phyloP scores from a whole-genome alignment of 1,140 invertebrate species.

The Magallana angulata region DNA sequence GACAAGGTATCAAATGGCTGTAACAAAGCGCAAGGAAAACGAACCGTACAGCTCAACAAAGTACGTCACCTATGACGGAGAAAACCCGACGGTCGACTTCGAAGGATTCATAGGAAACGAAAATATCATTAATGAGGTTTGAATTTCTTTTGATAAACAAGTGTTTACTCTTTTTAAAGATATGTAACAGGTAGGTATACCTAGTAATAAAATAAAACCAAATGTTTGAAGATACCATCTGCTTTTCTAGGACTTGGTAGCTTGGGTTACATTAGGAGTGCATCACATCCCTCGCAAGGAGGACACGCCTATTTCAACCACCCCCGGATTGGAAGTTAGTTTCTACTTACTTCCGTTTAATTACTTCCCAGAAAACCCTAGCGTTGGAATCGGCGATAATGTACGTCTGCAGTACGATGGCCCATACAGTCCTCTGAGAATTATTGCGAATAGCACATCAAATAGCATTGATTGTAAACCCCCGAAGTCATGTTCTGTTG shows the following conservation, averaged over 20 bases:
- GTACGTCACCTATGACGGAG: slow-evolving; percentile 58
- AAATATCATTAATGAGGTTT: slow-evolving; percentile 60
- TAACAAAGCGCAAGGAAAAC: slow-evolving; percentile 68
- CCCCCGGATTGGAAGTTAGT: slow-evolving; percentile 55
- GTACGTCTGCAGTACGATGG: slow-evolving; percentile 38
- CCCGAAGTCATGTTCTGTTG: background rate
- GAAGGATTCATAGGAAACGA: slow-evolving; percentile 63
- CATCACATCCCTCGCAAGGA: slow-evolving; percentile 63
- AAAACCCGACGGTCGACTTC: slow-evolving; percentile 63
- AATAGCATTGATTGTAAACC: background rate
- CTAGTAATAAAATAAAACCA: too few relatives aligned
- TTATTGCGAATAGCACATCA: background rate
- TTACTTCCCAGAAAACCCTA: slow-evolving; percentile 62
- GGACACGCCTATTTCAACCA: slow-evolving; percentile 61
- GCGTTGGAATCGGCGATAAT: slow-evolving; percentile 50
- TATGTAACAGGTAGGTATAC: too few relatives aligned
- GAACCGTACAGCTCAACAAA: slow-evolving; percentile 62
- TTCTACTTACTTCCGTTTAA: slow-evolving; percentile 65
- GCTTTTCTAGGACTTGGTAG: slow-evolving; percentile 61
- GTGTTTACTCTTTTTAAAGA: too few relatives aligned
- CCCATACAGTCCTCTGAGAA: slow-evolving; percentile 24
- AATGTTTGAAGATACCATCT: too few relatives aligned
- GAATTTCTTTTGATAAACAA: background rate
- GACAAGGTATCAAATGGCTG: slow-evolving; percentile 69
- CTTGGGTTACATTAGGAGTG: slow-evolving; percentile 62